Conservation (phyloP, 2,797 vertebrate genomes). For the Prunella strophiata region DNA sequence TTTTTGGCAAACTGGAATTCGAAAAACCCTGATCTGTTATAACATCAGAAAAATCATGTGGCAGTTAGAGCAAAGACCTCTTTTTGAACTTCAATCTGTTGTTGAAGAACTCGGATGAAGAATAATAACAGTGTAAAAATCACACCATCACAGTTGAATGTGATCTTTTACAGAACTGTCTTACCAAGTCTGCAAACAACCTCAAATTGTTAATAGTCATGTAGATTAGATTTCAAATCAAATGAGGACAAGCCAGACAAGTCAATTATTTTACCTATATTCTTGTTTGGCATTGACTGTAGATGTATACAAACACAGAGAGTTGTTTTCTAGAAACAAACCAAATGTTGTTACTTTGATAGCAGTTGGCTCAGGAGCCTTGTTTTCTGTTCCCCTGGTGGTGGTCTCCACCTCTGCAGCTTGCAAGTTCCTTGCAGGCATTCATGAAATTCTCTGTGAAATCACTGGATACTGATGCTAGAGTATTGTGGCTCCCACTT, state of each 20-base stretch:
- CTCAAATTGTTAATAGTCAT: neutral
- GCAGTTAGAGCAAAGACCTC: constrained; percentile 12
- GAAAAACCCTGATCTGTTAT: neutral
- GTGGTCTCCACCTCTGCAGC: neutral
- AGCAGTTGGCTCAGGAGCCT: neutral
- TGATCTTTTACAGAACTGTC: neutral
- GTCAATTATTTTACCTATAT: neutral
- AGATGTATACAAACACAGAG: neutral
- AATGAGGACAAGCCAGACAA: neutral
- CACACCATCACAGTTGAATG: neutral
- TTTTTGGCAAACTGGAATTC: neutral
- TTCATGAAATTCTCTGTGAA: neutral
- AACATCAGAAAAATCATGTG: neutral
- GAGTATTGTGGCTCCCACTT: neutral
- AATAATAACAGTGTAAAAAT: neutral
- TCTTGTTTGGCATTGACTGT: neutral
- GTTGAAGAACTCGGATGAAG: constrained; percentile 1
- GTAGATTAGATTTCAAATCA: neutral
- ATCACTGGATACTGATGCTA: neutral
- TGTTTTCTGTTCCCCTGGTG: neutral
- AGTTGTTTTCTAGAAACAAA: neutral
- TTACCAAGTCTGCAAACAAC: neutral
- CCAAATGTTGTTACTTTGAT: neutral
- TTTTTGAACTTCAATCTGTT: neutral
- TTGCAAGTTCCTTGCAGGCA: neutral